phyloP scores from a whole-genome alignment of 2,113 vertebrate species.

The Corythoichthys haematopterus region DNA sequence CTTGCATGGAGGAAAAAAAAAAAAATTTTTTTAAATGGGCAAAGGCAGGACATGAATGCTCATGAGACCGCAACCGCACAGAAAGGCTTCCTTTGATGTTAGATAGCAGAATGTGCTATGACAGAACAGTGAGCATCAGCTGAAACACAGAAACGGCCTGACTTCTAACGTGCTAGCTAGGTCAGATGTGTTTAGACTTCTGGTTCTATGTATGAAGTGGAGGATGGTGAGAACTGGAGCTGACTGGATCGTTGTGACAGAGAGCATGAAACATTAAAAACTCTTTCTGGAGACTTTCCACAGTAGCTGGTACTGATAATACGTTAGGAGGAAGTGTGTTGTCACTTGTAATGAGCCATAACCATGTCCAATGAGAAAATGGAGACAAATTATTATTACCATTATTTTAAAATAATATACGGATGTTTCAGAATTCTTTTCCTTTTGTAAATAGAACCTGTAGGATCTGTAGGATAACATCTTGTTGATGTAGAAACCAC shows the following conservation, averaged over 20 bases:
- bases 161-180: conserved; percentile 35
- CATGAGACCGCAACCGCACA: conserved; percentile 12
- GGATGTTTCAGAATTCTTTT: no score
- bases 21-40: background rate
- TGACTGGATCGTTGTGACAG: background rate
- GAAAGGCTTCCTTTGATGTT: conserved; percentile 32
- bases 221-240: conserved; percentile 1
- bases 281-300: background rate
- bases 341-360: background rate
- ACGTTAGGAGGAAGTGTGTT: background rate
- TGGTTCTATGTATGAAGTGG: conserved; percentile 6
- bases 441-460: no score
- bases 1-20: conserved; percentile 8
- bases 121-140: conserved; percentile 45
- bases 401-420: background rate
- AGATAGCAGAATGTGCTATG: conserved; percentile 28
- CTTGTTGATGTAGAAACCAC: no score
- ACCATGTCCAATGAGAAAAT: background rate
- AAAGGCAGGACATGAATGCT: conserved; percentile 11
- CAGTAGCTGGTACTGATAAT: background rate
- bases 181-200: conserved; percentile 1
- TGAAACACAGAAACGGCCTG: conserved; percentile 34
- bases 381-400: background rate
- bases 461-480: no score
- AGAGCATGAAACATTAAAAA: conserved; percentile 1